phyloP scores from a whole-genome alignment of 53 echinoderm and acorn worm species.

The Actinopyga echinites region DNA sequence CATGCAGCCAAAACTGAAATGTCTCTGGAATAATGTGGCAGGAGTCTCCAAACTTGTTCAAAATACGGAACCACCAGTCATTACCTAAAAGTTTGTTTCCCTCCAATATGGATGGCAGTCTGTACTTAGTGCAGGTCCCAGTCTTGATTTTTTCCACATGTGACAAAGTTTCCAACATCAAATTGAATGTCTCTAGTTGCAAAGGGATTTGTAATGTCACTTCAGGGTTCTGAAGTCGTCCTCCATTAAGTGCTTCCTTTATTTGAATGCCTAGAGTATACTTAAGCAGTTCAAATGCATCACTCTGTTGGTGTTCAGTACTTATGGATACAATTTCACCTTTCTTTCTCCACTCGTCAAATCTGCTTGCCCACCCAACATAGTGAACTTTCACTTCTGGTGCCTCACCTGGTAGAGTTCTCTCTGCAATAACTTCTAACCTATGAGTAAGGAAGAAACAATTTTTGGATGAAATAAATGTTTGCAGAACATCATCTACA shows the following conservation, averaged over 20 bases:
- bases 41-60: not conserved
- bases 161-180: not conserved
- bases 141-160: not conserved
- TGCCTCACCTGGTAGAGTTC: not conserved
- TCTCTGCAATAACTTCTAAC: not conserved
- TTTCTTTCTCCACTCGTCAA: conserved; percentile 1
- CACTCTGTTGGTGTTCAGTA: not conserved
- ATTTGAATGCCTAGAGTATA: not conserved
- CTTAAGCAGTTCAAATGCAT: not conserved
- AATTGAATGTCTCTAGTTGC: not conserved
- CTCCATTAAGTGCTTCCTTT: not conserved
- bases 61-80: not conserved
- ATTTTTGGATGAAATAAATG: no score
- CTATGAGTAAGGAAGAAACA: not conserved
- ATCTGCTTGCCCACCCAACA: not conserved
- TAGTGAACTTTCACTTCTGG: not conserved
- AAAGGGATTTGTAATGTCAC: not conserved
- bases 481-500: no score
- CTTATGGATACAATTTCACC: not conserved
- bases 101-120: not conserved
- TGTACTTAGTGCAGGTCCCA: not conserved
- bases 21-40: not conserved
- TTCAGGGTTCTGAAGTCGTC: not conserved
- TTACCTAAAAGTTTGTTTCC: not conserved
- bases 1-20: not conserved